A percentile compares a stretch with the other conserved stretches of the same genome.
Conservation (phyloP, 2,797 vertebrate genomes). For the Etheostoma nigrum region DNA sequence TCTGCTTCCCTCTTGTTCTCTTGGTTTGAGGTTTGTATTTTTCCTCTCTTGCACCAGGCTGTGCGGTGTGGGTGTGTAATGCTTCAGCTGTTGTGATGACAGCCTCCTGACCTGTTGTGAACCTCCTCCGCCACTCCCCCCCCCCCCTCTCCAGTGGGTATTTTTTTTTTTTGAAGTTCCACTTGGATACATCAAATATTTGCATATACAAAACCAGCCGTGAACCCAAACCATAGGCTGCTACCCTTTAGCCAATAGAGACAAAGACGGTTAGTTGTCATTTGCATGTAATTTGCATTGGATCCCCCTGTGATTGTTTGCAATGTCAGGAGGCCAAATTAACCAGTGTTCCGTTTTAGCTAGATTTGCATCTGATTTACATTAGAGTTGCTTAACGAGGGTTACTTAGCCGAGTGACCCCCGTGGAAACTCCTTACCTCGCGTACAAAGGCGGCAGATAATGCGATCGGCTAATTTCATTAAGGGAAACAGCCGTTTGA, state of each 20-base stretch:
- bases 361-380: constrained; percentile 87
- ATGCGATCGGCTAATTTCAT: constrained; percentile 77
- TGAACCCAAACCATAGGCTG: constrained; percentile 58
- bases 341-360: constrained; percentile 86
- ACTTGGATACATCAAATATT: constrained; percentile 76
- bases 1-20: constrained; percentile 67
- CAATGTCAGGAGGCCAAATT: constrained; percentile 87
- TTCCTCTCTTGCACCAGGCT: constrained; percentile 47
- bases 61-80: constrained; percentile 51
- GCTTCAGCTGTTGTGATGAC: constrained; percentile 68
- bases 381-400: constrained; percentile 82
- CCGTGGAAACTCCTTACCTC: constrained; percentile 65
- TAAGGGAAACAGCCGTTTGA: constrained; percentile 74
- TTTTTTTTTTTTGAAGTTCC: constrained; percentile 67
- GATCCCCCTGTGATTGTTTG: constrained; percentile 80
- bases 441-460: constrained; percentile 54
- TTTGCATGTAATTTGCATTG: constrained; percentile 87
- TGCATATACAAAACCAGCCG: constrained; percentile 69
- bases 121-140: constrained; percentile 41
- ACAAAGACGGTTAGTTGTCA: constrained; percentile 73
- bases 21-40: constrained; percentile 73
- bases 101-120: constrained; percentile 68
- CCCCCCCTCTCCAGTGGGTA: constrained; percentile 54
- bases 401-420: constrained; percentile 84
- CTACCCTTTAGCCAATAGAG: constrained; percentile 67